A percentile compares a stretch with the other conserved stretches of the same genome.
phyloP scores from a whole-genome alignment of 53 echinoderm and acorn worm species.

The Mesocentrotus franciscanus region DNA sequence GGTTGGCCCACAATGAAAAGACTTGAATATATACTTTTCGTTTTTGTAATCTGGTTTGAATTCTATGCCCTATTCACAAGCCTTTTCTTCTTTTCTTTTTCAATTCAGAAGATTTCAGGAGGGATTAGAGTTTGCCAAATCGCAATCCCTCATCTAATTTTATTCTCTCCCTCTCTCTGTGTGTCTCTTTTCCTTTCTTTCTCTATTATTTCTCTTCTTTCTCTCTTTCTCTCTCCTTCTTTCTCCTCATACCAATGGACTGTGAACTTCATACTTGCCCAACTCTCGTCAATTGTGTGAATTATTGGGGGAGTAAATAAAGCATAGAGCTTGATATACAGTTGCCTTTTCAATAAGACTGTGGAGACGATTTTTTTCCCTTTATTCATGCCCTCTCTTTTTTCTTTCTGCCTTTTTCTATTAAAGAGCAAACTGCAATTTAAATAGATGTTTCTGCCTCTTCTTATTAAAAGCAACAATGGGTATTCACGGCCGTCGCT shows the following conservation, averaged over 20 bases:
- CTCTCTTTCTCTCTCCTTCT: conserved; percentile 16
- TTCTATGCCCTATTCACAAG: conserved; percentile 45
- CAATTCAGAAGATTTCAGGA: conserved; percentile 50
- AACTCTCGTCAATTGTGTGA: conserved; percentile 45
- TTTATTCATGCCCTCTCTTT: not conserved
- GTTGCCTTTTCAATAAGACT: conserved; percentile 59
- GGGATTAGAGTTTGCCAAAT: conserved; percentile 57
- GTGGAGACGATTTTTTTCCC: not conserved
- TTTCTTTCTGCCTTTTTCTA: conserved; percentile 27
- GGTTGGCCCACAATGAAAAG: conserved; percentile 27
- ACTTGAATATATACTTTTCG: conserved; percentile 48
- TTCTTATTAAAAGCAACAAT: conserved; percentile 65
- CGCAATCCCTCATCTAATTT: conserved; percentile 59
- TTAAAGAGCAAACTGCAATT: conserved; percentile 44
- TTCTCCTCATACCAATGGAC: conserved; percentile 17
- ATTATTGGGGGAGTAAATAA: conserved; percentile 63
- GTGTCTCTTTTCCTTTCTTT: too few relatives aligned
- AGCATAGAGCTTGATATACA: conserved; percentile 57
- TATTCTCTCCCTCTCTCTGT: not conserved
- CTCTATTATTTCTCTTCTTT: not conserved
- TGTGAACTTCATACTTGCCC: conserved; percentile 60
- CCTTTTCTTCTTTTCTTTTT: conserved; percentile 29
- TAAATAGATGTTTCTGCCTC: conserved; percentile 68
- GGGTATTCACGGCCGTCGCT: conserved; percentile 44
- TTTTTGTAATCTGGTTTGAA: conserved; percentile 37